Conservation (phyloP, 2,888 invertebrate species). For the Heliconius sara region DNA sequence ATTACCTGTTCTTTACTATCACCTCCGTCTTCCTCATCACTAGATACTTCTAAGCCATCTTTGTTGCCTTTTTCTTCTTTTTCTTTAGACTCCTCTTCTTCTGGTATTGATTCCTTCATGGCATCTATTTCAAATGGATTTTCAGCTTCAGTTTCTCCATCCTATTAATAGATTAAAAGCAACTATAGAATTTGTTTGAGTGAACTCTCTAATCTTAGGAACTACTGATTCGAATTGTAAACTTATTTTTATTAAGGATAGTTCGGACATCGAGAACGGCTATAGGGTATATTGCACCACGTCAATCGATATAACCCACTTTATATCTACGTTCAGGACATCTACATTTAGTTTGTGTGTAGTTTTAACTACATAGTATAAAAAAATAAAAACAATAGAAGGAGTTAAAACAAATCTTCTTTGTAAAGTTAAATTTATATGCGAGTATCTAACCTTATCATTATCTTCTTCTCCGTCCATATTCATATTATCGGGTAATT, state of each 20-base stretch:
- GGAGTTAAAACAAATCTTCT: background rate
- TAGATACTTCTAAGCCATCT: conserved; percentile 77
- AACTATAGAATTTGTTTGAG: background rate
- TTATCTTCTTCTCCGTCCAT: conserved; percentile 89
- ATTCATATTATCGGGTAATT: conserved; percentile 93
- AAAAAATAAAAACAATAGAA: no score
- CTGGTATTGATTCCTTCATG: conserved; percentile 86
- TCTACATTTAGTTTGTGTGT: background rate
- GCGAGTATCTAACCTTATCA: conserved; percentile 66
- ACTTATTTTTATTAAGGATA: background rate
- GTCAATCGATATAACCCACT: background rate
- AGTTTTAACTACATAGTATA: background rate
- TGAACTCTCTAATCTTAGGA: background rate
- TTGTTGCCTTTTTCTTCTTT: conserved; percentile 68
- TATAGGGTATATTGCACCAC: background rate
- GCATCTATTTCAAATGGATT: conserved; percentile 94
- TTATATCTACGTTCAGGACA: no score
- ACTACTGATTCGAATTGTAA: background rate
- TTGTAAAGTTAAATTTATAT: background rate
- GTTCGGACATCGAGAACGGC: background rate
- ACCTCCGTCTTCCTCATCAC: conserved; percentile 74
- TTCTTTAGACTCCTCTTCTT: conserved; percentile 69
- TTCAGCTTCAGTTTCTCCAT: conserved; percentile 86
- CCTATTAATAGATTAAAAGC: conserved; percentile 53
- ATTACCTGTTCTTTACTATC: conserved; percentile 59